Base-by-base conservation (phyloP, 92 coral and sea anemone species). In the Phenganax marumi region DNA sequence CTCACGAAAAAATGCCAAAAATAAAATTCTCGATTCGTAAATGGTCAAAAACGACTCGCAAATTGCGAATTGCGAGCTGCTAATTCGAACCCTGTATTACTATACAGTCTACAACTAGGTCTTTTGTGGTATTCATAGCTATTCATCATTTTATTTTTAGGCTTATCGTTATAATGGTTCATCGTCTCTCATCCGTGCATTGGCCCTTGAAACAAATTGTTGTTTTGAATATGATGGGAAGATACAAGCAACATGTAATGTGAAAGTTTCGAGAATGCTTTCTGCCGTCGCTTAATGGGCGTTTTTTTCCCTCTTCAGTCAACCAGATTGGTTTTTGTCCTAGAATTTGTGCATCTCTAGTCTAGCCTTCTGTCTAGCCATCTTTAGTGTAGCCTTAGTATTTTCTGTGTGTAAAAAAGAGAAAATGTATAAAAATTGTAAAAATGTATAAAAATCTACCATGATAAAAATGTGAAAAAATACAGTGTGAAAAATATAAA, bases 121-220 rank as follows among this genome's bases (percentile, higher is more conserved):
- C 57, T 56, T 0, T 25, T 6, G 7, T 8, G 10, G 25, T 66
- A 22, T n/a, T 66, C 1, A 0, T 66, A 7, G 13, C 11, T 3
- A 74, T 74, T 12, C 19, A 68, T 10, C 0, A 22, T 21, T 52
- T 21, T 9, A 52, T 39, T 74, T 54, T 2, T 76, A 76, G 81
- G 48, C 69, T 50, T 16, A 76, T 56, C 52, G 17, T 43, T 62
- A 25, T 19, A 50, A 62, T 18, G 68, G 83, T 78, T 61, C 81
- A 25, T 76, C 83, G 11, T 50, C 58, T 63, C 83, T 78, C 24
- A 78, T 78, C 24, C 49, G 83, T 78, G 83, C 83, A 22, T 46
- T 78, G 52, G 83, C 83, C 47, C 73, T 78, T 8, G 83, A 78
- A 78, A 78, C 83, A 23, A 78, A 78, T 58, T 78, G 83, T 78